Conservation (phyloP, 2,113 vertebrate genomes). For the Platichthys flesus region DNA sequence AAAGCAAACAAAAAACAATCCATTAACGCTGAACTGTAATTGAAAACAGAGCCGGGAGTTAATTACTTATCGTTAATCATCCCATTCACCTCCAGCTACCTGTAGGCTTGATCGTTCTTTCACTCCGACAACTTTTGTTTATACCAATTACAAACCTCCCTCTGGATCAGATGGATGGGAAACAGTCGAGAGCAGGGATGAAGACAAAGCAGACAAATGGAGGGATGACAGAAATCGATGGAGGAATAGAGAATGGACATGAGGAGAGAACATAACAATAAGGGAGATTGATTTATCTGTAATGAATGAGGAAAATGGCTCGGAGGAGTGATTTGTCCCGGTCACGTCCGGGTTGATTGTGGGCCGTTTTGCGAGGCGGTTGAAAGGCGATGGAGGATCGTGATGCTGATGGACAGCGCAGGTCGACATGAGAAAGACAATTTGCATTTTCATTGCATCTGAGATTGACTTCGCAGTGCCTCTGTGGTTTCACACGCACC, state of each 20-base stretch:
- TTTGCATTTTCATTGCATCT: constrained; percentile 77
- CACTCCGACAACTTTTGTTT: constrained; percentile 30
- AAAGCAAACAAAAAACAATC: constrained; percentile 42
- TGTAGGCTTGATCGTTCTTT: constrained; percentile 15
- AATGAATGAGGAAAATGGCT: constrained; percentile 60
- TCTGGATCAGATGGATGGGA: constrained; percentile 1
- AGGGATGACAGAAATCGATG: constrained; percentile 59
- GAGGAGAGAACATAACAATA: constrained; percentile 51
- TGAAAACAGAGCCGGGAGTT: constrained; percentile 47
- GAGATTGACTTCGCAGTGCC: constrained; percentile 56
- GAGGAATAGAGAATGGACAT: constrained; percentile 38
- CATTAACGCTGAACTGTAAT: constrained; percentile 56
- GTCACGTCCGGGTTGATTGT: constrained; percentile 38
- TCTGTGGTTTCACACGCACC: constrained; percentile 28
- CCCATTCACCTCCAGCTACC: constrained; percentile 12
- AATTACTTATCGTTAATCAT: constrained; percentile 62
- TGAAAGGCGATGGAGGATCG: constrained; percentile 45
- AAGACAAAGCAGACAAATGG: constrained; percentile 43
- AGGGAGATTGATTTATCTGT: constrained; percentile 61
- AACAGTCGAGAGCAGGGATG: constrained; percentile 17
- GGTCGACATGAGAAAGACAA: constrained; percentile 54
- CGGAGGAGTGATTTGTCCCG: constrained; percentile 32
- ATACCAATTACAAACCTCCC: constrained; percentile 30
- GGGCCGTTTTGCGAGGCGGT: constrained; percentile 31
- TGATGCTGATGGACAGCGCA: constrained; percentile 68